These are phyloP conservation scores for Anorthoa munda DNA, from an alignment of 2,888 invertebrate species.

Conservation along the genomic window DNA sequence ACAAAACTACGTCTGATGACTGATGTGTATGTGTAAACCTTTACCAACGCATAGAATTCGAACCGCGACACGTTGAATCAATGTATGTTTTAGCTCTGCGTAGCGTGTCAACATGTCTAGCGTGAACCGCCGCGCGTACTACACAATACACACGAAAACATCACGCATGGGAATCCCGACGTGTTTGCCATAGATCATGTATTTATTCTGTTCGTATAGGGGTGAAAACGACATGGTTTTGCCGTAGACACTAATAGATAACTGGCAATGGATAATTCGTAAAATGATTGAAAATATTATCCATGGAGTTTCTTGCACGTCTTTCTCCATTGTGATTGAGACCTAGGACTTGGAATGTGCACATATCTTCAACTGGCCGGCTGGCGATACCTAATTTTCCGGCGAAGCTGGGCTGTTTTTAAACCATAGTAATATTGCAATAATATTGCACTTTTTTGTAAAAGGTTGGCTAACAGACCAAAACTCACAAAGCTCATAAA, in stretches of 20 bases:
- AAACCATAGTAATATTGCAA: not conserved
- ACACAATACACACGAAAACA: conserved; percentile 29
- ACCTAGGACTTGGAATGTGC: no score
- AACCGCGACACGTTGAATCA: conserved; percentile 24
- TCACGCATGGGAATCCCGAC: conserved; percentile 30
- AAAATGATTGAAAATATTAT: no score
- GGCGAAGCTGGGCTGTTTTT: no score
- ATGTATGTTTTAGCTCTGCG: conserved; percentile 38
- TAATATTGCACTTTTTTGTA: not conserved
- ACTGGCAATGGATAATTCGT: no score
- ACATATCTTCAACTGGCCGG: no score
- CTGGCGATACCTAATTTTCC: not conserved
- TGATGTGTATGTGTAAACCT: no score
- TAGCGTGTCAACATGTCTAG: conserved; percentile 40
- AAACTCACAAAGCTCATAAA: no score
- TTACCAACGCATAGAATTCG: not conserved
- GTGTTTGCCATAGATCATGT: conserved; percentile 27
- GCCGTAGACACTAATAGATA: not conserved
- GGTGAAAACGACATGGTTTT: conserved; percentile 3
- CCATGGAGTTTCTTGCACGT: no score
- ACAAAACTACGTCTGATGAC: no score
- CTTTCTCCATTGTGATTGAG: no score
- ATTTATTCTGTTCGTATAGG: conserved; percentile 10
- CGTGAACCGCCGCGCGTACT: conserved; percentile 25
- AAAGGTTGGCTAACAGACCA: not conserved